Base-by-base conservation (phyloP, 2,797 vertebrate genomes). In the Argya squamiceps region DNA sequence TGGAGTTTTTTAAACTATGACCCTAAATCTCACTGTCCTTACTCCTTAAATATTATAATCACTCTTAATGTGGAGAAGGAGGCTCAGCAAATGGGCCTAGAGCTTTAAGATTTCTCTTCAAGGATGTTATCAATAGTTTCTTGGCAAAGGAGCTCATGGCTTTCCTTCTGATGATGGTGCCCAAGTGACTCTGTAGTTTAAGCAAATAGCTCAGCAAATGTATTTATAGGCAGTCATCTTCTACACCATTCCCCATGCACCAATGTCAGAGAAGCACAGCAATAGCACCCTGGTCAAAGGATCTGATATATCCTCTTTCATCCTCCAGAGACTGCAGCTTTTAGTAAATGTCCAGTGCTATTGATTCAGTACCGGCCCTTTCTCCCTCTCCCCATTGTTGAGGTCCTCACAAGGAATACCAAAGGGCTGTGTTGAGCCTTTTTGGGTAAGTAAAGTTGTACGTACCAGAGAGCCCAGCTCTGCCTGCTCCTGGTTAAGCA, bases 161-260 rank as follows among this genome's bases (percentile, higher is more conserved):
- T 95, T 96, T 93, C 79, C 58, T 86, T 86, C 69, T 67, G 39
- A 30, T 95, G 88, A 87, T 86, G 52, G 44, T 84, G 91, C 94
- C 89, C 89, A 93, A 75, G 88, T 93, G 89, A 56, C 65, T 85
- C 79, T 70, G 60, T 62, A 92, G 88, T 90, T 96, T 82, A 89
- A 86, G 60, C 70, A 88, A 95, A 96, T 86, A 96, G 59, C 92
- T 93, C 88, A 93, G 80, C 59, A 86, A 88, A 92, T 88, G 27
- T 74, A 76, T 87, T 92, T 95, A 67, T 58, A 84, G 56, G 63
- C 16, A n/a, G 59, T 67, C 80, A 90, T 89, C 73, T 55, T 64
- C 79, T n/a, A 46, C 24, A 24, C 82, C 62, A 7, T 79, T 84
- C 69, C 88, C 80, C 10, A 9, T 76, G 39, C 74, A 69, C 59